Evolutionary conservation across 1,140 invertebrate genomes (phyloP).

Genomic region (Triops cancriformis): DNA sequence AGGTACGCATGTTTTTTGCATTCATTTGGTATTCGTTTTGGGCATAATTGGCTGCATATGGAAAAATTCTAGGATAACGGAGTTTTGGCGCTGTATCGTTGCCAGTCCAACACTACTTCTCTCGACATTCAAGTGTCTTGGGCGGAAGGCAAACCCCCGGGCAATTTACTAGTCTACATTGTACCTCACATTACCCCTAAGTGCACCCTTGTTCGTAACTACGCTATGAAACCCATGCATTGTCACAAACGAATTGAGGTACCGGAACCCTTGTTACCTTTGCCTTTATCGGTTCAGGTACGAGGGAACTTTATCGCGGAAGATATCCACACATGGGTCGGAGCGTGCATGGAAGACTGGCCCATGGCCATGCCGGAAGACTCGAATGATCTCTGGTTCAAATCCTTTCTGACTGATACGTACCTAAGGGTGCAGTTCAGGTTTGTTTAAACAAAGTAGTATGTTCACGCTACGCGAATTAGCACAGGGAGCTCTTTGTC

Average conservation of each 20-base stretch:
- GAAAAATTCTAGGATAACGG: not conserved
- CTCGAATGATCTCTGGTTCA: not conserved
- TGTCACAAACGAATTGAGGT: not conserved
- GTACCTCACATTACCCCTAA: not conserved
- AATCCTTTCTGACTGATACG: not conserved
- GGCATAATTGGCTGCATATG: not conserved
- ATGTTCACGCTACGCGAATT: not conserved
- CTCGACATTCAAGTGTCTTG: not conserved
- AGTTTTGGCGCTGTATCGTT: not conserved
- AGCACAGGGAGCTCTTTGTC: no score
- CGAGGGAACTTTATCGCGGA: not conserved
- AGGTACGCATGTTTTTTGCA: not conserved
- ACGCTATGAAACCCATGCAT: not conserved
- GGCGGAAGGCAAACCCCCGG: not conserved
- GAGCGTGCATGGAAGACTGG: conserved; percentile 3
- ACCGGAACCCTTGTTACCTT: not conserved
- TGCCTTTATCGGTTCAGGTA: not conserved
- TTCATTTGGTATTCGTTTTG: not conserved
- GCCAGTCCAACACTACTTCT: not conserved
- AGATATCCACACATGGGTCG: not conserved
- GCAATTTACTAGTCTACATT: not conserved
- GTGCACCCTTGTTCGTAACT: not conserved
- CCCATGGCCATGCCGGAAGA: not conserved
- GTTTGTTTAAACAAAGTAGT: not conserved
- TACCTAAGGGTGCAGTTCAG: not conserved